These are phyloP conservation scores for Sarotherodon lohbergeri DNA, from an alignment of 2,113 vertebrate species.

Conservation along the genomic window DNA sequence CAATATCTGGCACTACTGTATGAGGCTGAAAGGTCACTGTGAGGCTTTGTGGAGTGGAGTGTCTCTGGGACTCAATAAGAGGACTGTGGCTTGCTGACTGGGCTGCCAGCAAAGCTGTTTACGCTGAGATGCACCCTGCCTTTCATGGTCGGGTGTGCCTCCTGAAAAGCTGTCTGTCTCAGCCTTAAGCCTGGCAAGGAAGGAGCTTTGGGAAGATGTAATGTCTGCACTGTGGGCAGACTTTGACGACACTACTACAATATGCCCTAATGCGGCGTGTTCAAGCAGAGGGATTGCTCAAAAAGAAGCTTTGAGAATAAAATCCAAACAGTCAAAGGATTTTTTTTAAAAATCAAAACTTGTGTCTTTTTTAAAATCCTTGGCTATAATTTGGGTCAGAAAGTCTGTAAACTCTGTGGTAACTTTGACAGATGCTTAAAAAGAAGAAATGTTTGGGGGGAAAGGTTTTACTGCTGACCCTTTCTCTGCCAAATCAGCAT, in stretches of 20 bases:
- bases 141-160: constrained; percentile 16
- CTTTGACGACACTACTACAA: neutral
- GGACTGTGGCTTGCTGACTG: constrained; percentile 18
- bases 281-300: neutral
- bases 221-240: neutral
- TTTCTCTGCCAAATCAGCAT: neutral
- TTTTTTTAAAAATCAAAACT: neutral
- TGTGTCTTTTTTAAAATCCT: neutral
- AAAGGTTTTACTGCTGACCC: accelerated
- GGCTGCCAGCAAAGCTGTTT: constrained; percentile 29
- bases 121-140: constrained; percentile 6
- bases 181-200: neutral
- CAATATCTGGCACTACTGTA: constrained; percentile 32
- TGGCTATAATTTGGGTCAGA: neutral
- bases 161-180: constrained; percentile 5
- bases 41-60: constrained; percentile 34
- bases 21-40: constrained; percentile 38
- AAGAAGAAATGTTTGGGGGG: neutral
- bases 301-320: neutral
- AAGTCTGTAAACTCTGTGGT: neutral
- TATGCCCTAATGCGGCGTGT: neutral
- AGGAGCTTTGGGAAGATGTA: neutral
- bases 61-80: constrained; percentile 37
- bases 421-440: neutral
- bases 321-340: neutral